Base-by-base conservation (phyloP, 1,140 invertebrate species). In the Laupala kohalensis region DNA sequence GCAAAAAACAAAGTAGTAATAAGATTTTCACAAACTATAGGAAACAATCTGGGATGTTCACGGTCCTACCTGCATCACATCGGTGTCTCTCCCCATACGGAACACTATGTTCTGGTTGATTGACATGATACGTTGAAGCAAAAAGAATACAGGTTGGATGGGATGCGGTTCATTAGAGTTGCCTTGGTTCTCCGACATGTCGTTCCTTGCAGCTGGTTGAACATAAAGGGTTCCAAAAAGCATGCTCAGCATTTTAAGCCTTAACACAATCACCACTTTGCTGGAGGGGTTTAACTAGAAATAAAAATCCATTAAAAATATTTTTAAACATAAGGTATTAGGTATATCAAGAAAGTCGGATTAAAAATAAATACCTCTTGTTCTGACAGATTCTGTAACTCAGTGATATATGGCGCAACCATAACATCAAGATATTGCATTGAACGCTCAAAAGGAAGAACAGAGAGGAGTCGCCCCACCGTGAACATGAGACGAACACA, bases 401-500 rank as follows among this genome's bases (percentile, higher is more conserved):
- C 85, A 67, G 86, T 79, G 23, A 93, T 84, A 71, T 87, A 87
- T 1, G 89, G 85, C 25, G 86, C 84, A 6, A 93, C 78, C 13
- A 92, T 86, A 0, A 84, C 81, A 73, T 92, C 87, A 15, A 94
- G 79, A 76, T 90, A 89, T 29, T 83, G 79, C 74, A 92, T 83
- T 74, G 92, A 89, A 67, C 84, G 82, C 6, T 87, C 83, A 1
- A 85, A 78, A 12, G 87, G 81, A 64, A 92, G 77, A 0, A 90
- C 81, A 71, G 90, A 90, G 69, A 93, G 79, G 0, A 92, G 83
- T 75, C 88, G 88, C 0, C 92, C 91, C 67, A 93, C 84, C 62
- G 89, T 89, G 69, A 85, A 90, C 90, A 93, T 93, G 4, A 94
- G 77, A 29, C 92, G 81, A 19, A 88, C 83, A 66, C 85, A 83